Evolutionary conservation across 2,888 invertebrate genomes (phyloP).

Genomic region (Zygothrica quintamaculata): DNA sequence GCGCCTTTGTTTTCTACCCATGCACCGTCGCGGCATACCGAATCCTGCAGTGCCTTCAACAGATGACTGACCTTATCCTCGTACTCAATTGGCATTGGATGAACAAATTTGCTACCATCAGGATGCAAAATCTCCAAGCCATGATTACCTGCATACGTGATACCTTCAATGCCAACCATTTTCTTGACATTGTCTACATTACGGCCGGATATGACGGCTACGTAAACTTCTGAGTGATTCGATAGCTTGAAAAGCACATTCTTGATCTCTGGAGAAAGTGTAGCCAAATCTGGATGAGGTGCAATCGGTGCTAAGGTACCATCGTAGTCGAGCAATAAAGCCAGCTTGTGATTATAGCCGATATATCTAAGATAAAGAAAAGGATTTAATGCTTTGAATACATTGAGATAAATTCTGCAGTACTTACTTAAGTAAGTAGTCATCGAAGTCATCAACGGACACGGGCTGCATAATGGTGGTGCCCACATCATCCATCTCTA

Average conservation of each 20-base stretch:
- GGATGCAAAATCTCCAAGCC: constrained; percentile 95
- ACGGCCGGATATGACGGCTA: constrained; percentile 93
- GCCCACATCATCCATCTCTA: constrained; percentile 92
- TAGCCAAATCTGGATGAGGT: constrained; percentile 95
- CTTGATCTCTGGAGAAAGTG: constrained; percentile 92
- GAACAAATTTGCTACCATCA: constrained; percentile 95
- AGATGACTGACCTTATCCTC: constrained; percentile 92
- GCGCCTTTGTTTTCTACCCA: constrained; percentile 97
- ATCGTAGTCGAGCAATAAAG: constrained; percentile 93
- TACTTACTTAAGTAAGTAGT: constrained; percentile 92
- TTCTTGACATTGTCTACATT: constrained; percentile 94
- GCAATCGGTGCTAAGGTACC: constrained; percentile 95
- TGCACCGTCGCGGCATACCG: constrained; percentile 93
- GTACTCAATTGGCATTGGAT: constrained; percentile 94
- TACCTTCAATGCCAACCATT: constrained; percentile 96
- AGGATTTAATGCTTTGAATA: constrained; percentile 42
- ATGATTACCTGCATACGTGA: constrained; percentile 95
- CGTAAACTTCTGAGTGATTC: constrained; percentile 93
- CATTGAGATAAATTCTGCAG: background rate
- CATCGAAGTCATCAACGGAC: constrained; percentile 95
- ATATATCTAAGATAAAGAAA: constrained; percentile 88
- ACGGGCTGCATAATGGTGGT: constrained; percentile 95
- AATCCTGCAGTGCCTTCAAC: constrained; percentile 92
- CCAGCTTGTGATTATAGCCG: constrained; percentile 93
- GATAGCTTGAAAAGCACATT: constrained; percentile 92